Evolutionary conservation across 2,888 invertebrate species (phyloP).

Genomic region (Drosophila mercatorum): DNA sequence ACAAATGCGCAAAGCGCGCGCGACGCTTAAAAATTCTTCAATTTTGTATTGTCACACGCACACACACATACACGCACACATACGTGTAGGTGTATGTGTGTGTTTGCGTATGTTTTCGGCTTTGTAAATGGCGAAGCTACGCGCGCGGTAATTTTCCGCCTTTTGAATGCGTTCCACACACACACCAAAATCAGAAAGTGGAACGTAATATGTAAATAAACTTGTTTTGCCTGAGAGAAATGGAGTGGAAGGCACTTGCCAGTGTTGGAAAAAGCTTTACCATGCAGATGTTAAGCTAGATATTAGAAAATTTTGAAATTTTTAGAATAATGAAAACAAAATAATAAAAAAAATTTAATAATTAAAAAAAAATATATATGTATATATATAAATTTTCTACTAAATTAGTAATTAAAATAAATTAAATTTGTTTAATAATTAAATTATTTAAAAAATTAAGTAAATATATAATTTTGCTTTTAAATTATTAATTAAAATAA

Average conservation of each 20-base stretch:
- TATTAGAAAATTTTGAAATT: background rate
- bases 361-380: no score
- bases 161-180: constrained; percentile 36
- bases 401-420: no score
- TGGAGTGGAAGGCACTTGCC: background rate
- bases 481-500: background rate
- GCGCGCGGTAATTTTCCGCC: constrained; percentile 49
- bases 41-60: constrained; percentile 23
- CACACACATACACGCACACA: background rate
- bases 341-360: background rate
- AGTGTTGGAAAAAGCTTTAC: background rate
- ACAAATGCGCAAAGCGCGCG: constrained; percentile 40
- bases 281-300: background rate
- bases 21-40: constrained; percentile 29
- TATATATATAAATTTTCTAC: no score
- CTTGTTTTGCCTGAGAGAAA: background rate
- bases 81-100: background rate
- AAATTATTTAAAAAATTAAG: no score
- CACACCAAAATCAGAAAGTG: constrained; percentile 13
- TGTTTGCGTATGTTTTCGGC: background rate
- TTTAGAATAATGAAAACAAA: no score
- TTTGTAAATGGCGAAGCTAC: constrained; percentile 15
- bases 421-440: no score
- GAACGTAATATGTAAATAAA: constrained; percentile 19
- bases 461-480: background rate